A percentile compares a stretch with the other conserved stretches of the same genome.
Conservation (phyloP, 1,140 invertebrate genomes). For the Hycleus phaleratus region DNA sequence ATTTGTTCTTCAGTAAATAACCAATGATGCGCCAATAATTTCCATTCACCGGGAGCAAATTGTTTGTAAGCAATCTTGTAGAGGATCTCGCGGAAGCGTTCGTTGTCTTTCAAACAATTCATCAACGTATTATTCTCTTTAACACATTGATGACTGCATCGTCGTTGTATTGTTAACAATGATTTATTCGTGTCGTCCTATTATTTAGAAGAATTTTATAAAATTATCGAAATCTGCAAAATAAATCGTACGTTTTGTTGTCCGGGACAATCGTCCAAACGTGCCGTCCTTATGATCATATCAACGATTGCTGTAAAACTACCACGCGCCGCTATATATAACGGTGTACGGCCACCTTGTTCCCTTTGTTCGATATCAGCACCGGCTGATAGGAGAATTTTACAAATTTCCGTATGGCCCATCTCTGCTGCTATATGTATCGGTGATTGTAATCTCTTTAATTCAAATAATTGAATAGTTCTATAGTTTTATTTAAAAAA, state of each 20-base stretch:
- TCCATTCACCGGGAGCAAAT: constrained; percentile 60
- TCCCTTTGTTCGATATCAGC: constrained; percentile 58
- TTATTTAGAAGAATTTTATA: not conserved
- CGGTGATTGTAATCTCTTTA: constrained; percentile 56
- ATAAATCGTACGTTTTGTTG: constrained; percentile 17
- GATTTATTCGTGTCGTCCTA: not conserved
- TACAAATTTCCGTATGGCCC: constrained; percentile 59
- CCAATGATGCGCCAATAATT: constrained; percentile 61
- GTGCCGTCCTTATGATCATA: constrained; percentile 71
- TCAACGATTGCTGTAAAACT: constrained; percentile 79
- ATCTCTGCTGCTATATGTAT: constrained; percentile 63
- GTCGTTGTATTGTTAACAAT: not conserved
- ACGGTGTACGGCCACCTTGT: constrained; percentile 60
- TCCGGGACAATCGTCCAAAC: constrained; percentile 42
- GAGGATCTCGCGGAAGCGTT: constrained; percentile 48
- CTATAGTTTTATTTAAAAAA: constrained; percentile 1
- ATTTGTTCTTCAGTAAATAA: constrained; percentile 66
- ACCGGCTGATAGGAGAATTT: constrained; percentile 54
- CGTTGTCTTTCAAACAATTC: constrained; percentile 37
- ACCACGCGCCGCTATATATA: constrained; percentile 66
- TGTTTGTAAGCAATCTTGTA: constrained; percentile 64
- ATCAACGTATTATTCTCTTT: constrained; percentile 10
- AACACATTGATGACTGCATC: not conserved
- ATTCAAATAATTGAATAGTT: not conserved
- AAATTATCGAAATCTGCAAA: not conserved